Evolutionary conservation across 2,113 vertebrate species (phyloP).

Genomic region (Neolamprologus caudopunctatus): DNA sequence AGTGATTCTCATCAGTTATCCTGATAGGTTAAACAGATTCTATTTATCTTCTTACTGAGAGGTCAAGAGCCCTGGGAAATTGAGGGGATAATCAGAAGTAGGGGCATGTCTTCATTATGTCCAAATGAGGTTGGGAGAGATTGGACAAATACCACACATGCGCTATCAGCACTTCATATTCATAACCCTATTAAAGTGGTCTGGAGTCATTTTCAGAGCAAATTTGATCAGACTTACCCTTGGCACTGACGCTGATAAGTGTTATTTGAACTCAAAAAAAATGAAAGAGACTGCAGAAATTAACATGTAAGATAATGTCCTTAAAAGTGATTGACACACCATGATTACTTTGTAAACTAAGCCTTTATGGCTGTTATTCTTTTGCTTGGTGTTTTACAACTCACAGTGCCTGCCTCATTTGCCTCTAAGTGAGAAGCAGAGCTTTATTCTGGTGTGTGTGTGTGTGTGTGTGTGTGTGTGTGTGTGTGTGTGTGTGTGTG

Average conservation of each 20-base stretch:
- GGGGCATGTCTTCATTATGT: slow-evolving; percentile 68
- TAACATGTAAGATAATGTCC: not conserved
- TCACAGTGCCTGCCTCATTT: not conserved
- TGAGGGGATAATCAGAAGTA: slow-evolving; percentile 50
- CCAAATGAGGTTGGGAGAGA: slow-evolving; percentile 67
- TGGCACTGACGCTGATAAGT: slow-evolving; percentile 59
- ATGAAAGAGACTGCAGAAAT: slow-evolving; percentile 17
- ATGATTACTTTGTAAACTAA: not conserved
- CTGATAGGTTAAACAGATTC: slow-evolving; percentile 45
- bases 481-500: not conserved
- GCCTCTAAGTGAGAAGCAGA: not conserved
- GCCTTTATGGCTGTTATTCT: not conserved
- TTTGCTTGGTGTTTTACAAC: slow-evolving; percentile 21
- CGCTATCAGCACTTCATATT: slow-evolving; percentile 66
- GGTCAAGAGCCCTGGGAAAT: slow-evolving; percentile 58
- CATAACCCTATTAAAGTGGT: slow-evolving; percentile 80
- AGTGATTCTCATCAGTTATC: slow-evolving; percentile 25
- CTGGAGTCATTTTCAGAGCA: slow-evolving; percentile 82
- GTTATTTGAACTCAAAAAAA: slow-evolving; percentile 43
- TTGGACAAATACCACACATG: slow-evolving; percentile 63
- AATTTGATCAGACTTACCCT: slow-evolving; percentile 77
- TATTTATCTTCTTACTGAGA: slow-evolving; percentile 51
- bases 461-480: not conserved
- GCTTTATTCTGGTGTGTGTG: not conserved
- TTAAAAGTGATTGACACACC: slow-evolving; percentile 26